Evolutionary conservation across 2,797 vertebrate genomes (phyloP).

Genomic region (Cyprinodon diabolis): DNA sequence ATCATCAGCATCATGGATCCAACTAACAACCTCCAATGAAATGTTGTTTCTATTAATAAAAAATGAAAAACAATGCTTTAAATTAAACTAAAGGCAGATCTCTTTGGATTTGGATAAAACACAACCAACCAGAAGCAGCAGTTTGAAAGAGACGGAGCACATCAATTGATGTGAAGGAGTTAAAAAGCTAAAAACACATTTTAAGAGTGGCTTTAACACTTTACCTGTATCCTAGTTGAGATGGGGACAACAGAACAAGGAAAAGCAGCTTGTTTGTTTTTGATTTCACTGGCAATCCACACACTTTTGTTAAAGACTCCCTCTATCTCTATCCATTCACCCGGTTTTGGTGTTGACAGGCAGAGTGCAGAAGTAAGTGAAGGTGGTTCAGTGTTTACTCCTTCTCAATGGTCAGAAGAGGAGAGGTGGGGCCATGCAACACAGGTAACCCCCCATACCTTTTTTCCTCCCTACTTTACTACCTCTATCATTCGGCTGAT

Average conservation of each 20-base stretch:
- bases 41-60: not conserved
- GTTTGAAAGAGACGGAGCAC: not conserved
- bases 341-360: slow-evolving; percentile 42
- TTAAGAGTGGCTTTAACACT: not conserved
- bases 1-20: not conserved
- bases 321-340: slow-evolving; percentile 39
- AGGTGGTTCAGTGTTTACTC: slow-evolving; percentile 81
- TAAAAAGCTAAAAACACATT: slow-evolving; percentile 15
- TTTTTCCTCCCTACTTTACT: slow-evolving; percentile 48
- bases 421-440: slow-evolving; percentile 73
- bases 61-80: not conserved
- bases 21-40: slow-evolving; percentile 1
- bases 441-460: slow-evolving; percentile 64
- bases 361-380: slow-evolving; percentile 66
- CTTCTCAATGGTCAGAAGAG: slow-evolving; percentile 61
- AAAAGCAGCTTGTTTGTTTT: slow-evolving; percentile 31
- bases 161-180: not conserved
- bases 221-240: slow-evolving; percentile 69
- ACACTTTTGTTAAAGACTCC: slow-evolving; percentile 39
- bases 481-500: slow-evolving; percentile 58
- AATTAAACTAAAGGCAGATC: not conserved
- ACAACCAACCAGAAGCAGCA: not conserved
- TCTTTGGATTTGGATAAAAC: not conserved
- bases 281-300: slow-evolving; percentile 22
- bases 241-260: slow-evolving; percentile 18